Percentiles rank a stretch among this genome's conserved stretches.
Conservation (phyloP, 2,888 invertebrate species). For the Macropis europaea region DNA sequence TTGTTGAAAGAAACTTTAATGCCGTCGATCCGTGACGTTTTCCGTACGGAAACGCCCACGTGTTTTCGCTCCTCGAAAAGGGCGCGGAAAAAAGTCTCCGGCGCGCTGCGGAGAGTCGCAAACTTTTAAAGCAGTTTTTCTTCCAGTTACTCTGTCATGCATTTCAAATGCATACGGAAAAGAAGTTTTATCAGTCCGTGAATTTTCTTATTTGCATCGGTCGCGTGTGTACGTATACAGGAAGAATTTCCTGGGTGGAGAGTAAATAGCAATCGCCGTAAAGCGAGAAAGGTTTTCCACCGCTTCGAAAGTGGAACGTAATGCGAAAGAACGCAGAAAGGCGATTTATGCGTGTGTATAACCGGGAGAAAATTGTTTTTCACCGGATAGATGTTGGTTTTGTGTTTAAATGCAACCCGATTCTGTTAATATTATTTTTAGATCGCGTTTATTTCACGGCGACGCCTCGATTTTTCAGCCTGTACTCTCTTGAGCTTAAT, state of each 20-base stretch:
- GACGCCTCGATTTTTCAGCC: too few relatives aligned
- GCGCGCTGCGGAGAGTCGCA: background rate
- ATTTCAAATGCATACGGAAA: conserved; percentile 25
- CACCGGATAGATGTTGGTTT: background rate
- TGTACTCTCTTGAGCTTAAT: too few relatives aligned
- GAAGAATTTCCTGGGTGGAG: conserved; percentile 5
- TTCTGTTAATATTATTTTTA: background rate
- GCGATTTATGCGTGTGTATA: background rate
- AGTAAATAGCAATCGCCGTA: conserved; percentile 16
- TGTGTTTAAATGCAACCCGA: background rate
- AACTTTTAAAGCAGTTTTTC: conserved; percentile 15
- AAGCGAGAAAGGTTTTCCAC: conserved; percentile 12
- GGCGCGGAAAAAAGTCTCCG: background rate
- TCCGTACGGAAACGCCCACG: conserved; percentile 26
- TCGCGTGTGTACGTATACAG: background rate
- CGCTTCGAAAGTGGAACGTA: conserved; percentile 18
- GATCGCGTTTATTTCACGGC: too few relatives aligned
- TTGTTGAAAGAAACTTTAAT: conserved; percentile 29
- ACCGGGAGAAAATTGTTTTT: conserved; percentile 1
- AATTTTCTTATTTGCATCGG: conserved; percentile 33
- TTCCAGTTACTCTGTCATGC: conserved; percentile 26
- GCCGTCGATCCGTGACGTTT: conserved; percentile 27
- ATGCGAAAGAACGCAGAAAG: too few relatives aligned
- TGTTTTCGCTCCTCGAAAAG: conserved; percentile 4
- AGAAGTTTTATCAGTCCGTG: conserved; percentile 24